phyloP scores from a whole-genome alignment of 2,113 vertebrate species.

The Scartelaos histophorus region DNA sequence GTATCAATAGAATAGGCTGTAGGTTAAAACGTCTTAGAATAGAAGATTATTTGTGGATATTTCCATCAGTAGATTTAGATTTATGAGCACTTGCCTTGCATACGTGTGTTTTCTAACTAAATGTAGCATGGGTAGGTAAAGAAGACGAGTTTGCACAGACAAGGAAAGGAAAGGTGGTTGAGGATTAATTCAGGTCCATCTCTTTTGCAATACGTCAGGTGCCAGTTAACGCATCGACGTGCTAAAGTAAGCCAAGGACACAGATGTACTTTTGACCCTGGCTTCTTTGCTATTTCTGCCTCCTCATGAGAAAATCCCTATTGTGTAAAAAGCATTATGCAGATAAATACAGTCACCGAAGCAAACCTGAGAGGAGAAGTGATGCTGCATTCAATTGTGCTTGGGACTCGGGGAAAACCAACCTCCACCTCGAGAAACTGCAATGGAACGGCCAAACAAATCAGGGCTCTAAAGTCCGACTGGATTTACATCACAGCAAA shows the following conservation, averaged over 20 bases:
- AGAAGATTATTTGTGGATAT: conserved; percentile 21
- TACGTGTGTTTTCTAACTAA: conserved; percentile 12
- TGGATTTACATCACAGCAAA: no score
- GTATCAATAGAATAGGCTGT: conserved; percentile 3
- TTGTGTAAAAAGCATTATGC: not conserved
- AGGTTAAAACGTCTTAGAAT: conserved; percentile 29
- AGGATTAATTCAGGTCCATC: conserved; percentile 7
- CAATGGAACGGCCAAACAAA: no score
- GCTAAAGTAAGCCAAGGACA: conserved; percentile 45
- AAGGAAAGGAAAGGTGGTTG: conserved; percentile 5
- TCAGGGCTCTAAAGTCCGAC: no score
- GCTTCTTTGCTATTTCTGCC: conserved; percentile 37
- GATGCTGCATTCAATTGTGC: no score
- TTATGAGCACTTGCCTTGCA: conserved; percentile 7
- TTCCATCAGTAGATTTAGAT: not conserved
- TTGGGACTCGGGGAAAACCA: no score
- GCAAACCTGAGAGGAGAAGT: not conserved
- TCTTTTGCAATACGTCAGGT: conserved; percentile 29
- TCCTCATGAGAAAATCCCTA: conserved; percentile 16
- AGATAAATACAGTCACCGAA: not conserved
- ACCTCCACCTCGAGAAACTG: no score
- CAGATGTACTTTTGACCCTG: conserved; percentile 27
- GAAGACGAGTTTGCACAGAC: conserved; percentile 5
- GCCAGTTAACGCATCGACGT: conserved; percentile 30
- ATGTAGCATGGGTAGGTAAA: conserved; percentile 26